Evolutionary conservation across 1,140 invertebrate species (phyloP).

Genomic region (Stegodyphus mimosarum): DNA sequence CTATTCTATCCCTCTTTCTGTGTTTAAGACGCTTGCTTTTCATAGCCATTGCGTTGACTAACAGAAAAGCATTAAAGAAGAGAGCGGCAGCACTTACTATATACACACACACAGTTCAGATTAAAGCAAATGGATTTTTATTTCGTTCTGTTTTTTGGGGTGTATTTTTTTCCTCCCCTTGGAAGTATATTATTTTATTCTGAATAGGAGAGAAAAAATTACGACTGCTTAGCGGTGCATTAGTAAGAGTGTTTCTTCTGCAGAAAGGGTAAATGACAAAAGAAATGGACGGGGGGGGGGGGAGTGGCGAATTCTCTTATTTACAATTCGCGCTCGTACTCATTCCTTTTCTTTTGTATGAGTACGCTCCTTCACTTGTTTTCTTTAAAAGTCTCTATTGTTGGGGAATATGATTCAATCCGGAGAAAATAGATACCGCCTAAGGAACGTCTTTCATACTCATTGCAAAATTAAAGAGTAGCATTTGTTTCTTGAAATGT

Average conservation of each 20-base stretch:
- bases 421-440: conserved; percentile 16
- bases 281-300: neutral
- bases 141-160: conserved; percentile 24
- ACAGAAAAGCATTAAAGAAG: conserved; percentile 43
- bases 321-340: conserved; percentile 30
- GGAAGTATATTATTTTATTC: conserved; percentile 48
- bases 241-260: conserved; percentile 50
- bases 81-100: neutral
- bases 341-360: conserved; percentile 29
- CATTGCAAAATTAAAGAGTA: neutral
- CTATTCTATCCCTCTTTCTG: conserved; percentile 15
- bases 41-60: conserved; percentile 44
- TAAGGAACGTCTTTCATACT: neutral
- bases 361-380: conserved; percentile 15
- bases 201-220: conserved; percentile 43
- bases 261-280: conserved; percentile 39
- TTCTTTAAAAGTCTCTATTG: conserved; percentile 29
- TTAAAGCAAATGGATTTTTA: conserved; percentile 59
- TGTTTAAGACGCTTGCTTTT: conserved; percentile 50
- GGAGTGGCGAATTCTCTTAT: conserved; percentile 12
- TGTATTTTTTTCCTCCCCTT: neutral
- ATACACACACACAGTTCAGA: conserved; percentile 21
- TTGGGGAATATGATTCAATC: conserved; percentile 40
- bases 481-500: conserved; percentile 31
- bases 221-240: conserved; percentile 52